phyloP scores from a whole-genome alignment of 2,888 invertebrate genomes.

The Synergus itoensis region DNA sequence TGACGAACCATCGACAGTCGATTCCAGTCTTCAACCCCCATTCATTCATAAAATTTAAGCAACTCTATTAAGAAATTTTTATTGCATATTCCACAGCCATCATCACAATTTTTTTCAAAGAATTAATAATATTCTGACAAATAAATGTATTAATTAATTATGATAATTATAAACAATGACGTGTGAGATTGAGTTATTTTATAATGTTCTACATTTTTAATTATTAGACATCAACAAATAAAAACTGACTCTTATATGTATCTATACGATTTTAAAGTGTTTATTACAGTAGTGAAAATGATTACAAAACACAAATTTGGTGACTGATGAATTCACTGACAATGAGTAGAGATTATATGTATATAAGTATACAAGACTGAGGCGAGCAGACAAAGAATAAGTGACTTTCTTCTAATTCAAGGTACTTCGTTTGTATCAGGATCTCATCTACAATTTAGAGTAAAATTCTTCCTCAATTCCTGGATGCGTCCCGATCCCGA shows the following conservation, averaged over 20 bases:
- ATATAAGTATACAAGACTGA: neutral
- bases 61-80: neutral
- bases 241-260: too few relatives aligned
- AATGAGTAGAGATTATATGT: too few relatives aligned
- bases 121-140: neutral
- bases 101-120: neutral
- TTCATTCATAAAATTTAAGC: neutral
- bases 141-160: too few relatives aligned
- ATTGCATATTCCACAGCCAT: neutral
- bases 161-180: too few relatives aligned
- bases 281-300: neutral
- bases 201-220: too few relatives aligned
- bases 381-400: neutral
- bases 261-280: too few relatives aligned
- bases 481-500: conserved; percentile 30
- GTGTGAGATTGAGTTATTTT: too few relatives aligned
- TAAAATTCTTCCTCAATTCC: conserved; percentile 44
- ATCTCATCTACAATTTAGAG: conserved; percentile 53
- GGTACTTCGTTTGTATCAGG: conserved; percentile 57
- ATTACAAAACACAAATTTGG: neutral
- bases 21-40: conserved; percentile 54
- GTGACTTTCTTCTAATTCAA: conserved; percentile 54
- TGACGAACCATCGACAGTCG: conserved; percentile 77
- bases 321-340: neutral
- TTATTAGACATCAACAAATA: too few relatives aligned